Base-by-base conservation (phyloP, 1,140 invertebrate genomes). In the Polyergus mexicanus region DNA sequence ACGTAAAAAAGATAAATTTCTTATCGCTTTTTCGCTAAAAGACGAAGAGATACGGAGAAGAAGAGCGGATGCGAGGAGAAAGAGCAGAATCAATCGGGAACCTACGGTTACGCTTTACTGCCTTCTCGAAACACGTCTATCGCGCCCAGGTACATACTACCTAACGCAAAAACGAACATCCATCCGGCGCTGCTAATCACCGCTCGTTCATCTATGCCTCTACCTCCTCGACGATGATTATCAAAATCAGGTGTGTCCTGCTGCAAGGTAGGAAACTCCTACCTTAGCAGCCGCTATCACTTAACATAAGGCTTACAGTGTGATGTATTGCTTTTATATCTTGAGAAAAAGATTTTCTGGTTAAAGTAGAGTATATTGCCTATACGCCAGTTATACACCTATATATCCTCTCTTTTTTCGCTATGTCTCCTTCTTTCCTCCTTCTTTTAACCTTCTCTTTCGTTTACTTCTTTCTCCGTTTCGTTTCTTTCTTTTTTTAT, bases 71-170 rank as follows among this genome's bases (percentile, higher is more conserved):
- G 32, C 41, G 35, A 71, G 10, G 22, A 63, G 11, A 56, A 22
- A 69, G 58, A 68, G 41, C 16, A 25, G 63, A 89, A 74, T 91
- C 91, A 89, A 92, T 93, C 83, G 86, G 86, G 92, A 91, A 90
- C 91, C 93, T 94, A 95, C 87, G 90, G 85, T 88, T 89, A 89
- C 74, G 78, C 54, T 88, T 80, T 89, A 85, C 75, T 58, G 89
- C 87, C 77, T 85, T 96, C 96, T 96, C 95, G 96, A 93, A 96
- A 96, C 78, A 96, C 95, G 91, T 96, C 96, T 90, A 96, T 95
- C 71, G 95, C 95, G 81, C 94, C 95, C 94, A 96, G 93, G 95
- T 96, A 96, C 96, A 96, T 96, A 94, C 94, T 96, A 96, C 93
- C 95, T 95, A 94, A 92, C 89, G 92, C 91, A 78, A 91, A 92